Evolutionary conservation across 2,113 vertebrate genomes (phyloP).

Genomic region (Octodon degus): DNA sequence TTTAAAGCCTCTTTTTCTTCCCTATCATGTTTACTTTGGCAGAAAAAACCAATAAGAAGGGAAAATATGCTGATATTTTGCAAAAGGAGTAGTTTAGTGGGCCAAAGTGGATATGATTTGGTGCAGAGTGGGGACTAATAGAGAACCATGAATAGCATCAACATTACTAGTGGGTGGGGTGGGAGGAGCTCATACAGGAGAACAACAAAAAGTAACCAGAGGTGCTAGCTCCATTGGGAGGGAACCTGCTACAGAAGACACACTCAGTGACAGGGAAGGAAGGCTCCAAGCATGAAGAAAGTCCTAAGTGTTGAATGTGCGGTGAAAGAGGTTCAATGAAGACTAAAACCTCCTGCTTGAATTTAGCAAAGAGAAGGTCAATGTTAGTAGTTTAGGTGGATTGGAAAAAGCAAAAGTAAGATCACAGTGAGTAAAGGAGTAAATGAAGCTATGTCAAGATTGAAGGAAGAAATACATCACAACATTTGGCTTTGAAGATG

Average conservation of each 20-base stretch:
- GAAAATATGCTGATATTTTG: not conserved
- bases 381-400: not conserved
- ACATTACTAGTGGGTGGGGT: not conserved
- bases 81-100: not conserved
- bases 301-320: not conserved
- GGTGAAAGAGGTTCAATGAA: not conserved
- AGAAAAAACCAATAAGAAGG: not conserved
- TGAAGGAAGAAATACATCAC: not conserved
- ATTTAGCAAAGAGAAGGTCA: not conserved
- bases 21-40: not conserved
- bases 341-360: not conserved
- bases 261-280: not conserved
- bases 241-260: not conserved
- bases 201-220: not conserved
- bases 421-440: not conserved
- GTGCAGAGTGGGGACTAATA: not conserved
- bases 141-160: not conserved
- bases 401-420: not conserved
- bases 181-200: not conserved
- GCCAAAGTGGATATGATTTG: not conserved
- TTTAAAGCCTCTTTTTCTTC: not conserved
- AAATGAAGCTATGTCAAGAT: not conserved
- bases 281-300: not conserved
- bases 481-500: not conserved
- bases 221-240: not conserved